Conservation (phyloP, 1,140 invertebrate genomes). For the Dendroctonus ponderosae region DNA sequence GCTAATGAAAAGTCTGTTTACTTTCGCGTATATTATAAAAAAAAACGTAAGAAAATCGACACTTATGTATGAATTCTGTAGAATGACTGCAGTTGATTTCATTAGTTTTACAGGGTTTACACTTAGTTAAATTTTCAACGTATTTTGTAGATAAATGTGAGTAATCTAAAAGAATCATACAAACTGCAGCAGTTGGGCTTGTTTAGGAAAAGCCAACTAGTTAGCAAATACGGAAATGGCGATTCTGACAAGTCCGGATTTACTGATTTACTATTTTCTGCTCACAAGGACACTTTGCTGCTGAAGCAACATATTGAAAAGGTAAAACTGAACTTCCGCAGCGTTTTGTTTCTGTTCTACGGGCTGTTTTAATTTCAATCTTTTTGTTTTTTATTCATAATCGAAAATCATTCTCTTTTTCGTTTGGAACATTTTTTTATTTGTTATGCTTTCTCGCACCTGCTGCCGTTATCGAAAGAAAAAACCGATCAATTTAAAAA, state of each 20-base stretch:
- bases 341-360: too few relatives aligned
- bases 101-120: too few relatives aligned
- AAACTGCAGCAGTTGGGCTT: constrained; percentile 10
- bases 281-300: constrained; percentile 20
- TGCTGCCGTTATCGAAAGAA: too few relatives aligned
- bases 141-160: constrained; percentile 19
- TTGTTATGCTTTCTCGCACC: too few relatives aligned
- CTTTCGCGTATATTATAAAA: too few relatives aligned
- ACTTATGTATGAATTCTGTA: too few relatives aligned
- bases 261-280: constrained; percentile 15
- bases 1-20: too few relatives aligned
- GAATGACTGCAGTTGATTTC: too few relatives aligned
- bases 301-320: constrained; percentile 34
- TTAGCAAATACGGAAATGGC: not conserved
- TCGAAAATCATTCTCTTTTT: not conserved
- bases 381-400: not conserved
- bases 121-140: not conserved
- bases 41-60: too few relatives aligned
- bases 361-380: too few relatives aligned
- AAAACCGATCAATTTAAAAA: too few relatives aligned
- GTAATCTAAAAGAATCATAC: constrained; percentile 16
- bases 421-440: too few relatives aligned
- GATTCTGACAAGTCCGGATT: not conserved
- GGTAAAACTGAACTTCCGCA: constrained; percentile 8
- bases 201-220: constrained; percentile 8